Conservation (phyloP, 1,140 invertebrate genomes). For the Bombyx mori region ASM3026992v2 NC_085111.1:8680001-8680500, state of each 20-base stretch:
- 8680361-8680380: no score
- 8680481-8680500: no score
- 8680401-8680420: no score
- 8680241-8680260: slow-evolving; percentile 37
- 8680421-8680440: no score
- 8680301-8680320: slow-evolving; percentile 29
- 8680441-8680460: no score
- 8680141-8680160: slow-evolving; percentile 42
- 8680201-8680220: no score
- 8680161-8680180: slow-evolving; percentile 28
- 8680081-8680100: slow-evolving; percentile 1
- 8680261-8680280: slow-evolving; percentile 30
- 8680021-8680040: slow-evolving; percentile 11
- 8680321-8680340: slow-evolving; percentile 40
- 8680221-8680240: slow-evolving; percentile 40
- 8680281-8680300: slow-evolving; percentile 23
- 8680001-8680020: slow-evolving; percentile 72
- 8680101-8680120: slow-evolving; percentile 18
- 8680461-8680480: no score
- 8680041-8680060: neutral
- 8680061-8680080: neutral
- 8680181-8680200: no score
- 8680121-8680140: slow-evolving; percentile 48
- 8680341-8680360: slow-evolving; percentile 31
- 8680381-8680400: no score